Evolutionary conservation across 2,797 vertebrate genomes (phyloP).

Genomic region (Eidolon dupreanum): DNA sequence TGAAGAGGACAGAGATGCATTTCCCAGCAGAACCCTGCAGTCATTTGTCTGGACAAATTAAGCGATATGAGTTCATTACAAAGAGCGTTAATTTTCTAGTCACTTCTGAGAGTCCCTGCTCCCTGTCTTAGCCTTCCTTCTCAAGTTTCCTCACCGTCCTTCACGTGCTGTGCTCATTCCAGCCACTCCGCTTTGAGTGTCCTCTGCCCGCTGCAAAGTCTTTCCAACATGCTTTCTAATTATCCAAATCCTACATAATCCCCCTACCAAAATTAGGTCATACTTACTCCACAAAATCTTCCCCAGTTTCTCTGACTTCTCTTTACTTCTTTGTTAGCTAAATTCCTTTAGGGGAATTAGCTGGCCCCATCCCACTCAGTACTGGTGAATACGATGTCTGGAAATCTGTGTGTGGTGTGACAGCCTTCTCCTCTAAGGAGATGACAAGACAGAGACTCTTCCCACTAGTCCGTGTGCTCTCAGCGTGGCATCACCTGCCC

Average conservation of each 20-base stretch:
- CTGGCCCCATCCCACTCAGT: not conserved
- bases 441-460: not conserved
- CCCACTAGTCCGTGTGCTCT: not conserved
- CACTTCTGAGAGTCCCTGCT: not conserved
- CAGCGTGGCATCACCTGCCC: too few species aligned
- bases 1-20: not conserved
- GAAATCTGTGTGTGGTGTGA: not conserved
- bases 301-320: not conserved
- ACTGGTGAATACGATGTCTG: not conserved
- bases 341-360: constrained; percentile 37
- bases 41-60: not conserved
- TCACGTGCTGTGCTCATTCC: not conserved
- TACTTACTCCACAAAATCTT: constrained; percentile 25
- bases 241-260: constrained; percentile 54
- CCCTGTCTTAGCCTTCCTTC: not conserved
- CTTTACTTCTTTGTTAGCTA: constrained; percentile 55
- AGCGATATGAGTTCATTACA: not conserved
- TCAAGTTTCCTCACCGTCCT: not conserved
- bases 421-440: not conserved
- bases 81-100: not conserved
- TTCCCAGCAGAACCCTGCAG: not conserved
- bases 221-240: constrained; percentile 46
- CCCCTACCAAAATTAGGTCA: constrained; percentile 30
- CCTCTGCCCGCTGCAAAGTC: not conserved
- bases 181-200: not conserved